These are phyloP conservation scores for Patella pellucida DNA, from an alignment of 2,888 invertebrate species.

Conservation along the genomic window DNA sequence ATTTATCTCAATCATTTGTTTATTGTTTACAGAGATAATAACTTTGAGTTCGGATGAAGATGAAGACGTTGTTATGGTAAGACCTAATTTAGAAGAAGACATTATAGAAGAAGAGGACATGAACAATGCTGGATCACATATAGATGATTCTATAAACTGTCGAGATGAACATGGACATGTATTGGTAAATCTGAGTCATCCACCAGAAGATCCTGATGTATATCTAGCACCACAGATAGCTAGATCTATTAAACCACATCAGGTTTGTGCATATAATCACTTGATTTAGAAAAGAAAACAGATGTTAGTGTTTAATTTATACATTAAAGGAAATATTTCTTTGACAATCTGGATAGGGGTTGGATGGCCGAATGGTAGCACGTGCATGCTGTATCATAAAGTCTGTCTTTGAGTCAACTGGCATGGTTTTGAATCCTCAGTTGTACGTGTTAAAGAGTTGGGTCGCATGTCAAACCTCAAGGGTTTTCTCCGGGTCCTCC, in stretches of 20 bases:
- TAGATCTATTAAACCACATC: slow-evolving; percentile 93
- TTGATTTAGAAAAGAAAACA: no score
- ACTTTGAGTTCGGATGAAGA: slow-evolving; percentile 54
- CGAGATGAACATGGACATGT: slow-evolving; percentile 93
- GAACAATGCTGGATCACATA: slow-evolving; percentile 88
- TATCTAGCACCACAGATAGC: slow-evolving; percentile 91
- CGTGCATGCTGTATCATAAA: no score
- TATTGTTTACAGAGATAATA: slow-evolving; percentile 40
- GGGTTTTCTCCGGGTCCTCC: no score
- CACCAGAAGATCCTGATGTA: slow-evolving; percentile 89
- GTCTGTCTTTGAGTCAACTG: no score
- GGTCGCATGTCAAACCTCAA: no score
- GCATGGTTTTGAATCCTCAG: no score
- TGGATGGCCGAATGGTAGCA: no score
- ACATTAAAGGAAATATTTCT: no score
- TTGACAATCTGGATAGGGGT: no score
- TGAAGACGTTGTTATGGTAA: slow-evolving; percentile 70
- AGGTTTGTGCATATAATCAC: slow-evolving; percentile 74
- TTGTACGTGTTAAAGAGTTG: no score
- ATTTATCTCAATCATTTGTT: not conserved
- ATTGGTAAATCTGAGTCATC: slow-evolving; percentile 92
- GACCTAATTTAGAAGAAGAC: slow-evolving; percentile 49
- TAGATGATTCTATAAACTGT: slow-evolving; percentile 90
- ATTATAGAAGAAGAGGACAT: slow-evolving; percentile 90
- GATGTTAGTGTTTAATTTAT: no score